Conservation (phyloP, 2,113 vertebrate species). For the Orientallactaga bullata region DNA sequence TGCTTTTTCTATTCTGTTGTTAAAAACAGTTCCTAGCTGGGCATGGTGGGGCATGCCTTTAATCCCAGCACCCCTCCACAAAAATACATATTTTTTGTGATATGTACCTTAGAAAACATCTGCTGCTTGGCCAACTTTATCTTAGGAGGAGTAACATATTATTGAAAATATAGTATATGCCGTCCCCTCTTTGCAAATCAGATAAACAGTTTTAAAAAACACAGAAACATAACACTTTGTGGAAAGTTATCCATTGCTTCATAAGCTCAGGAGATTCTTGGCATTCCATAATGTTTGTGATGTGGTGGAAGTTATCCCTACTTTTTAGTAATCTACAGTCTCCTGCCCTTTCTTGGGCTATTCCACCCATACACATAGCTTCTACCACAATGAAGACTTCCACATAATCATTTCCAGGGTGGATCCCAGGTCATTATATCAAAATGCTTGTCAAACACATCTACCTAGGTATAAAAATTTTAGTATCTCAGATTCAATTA, state of each 20-base stretch:
- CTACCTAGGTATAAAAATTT: not conserved
- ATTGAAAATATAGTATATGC: not conserved
- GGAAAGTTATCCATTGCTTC: not conserved
- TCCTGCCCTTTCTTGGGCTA: not conserved
- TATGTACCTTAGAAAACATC: not conserved
- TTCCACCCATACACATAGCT: not conserved
- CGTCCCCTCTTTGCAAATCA: not conserved
- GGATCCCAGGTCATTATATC: not conserved
- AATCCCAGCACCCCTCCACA: too few relatives aligned
- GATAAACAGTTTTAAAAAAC: not conserved
- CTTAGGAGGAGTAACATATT: not conserved
- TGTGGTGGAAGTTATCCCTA: rapidly evolving
- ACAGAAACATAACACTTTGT: not conserved
- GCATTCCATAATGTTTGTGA: not conserved
- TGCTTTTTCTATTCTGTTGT: not conserved
- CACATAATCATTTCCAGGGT: not conserved
- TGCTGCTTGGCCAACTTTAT: not conserved
- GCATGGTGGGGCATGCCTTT: too few relatives aligned
- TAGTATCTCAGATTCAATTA: not conserved
- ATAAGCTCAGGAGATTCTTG: not conserved
- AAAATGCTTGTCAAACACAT: not conserved
- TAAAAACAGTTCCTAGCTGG: not conserved
- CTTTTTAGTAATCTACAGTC: not conserved
- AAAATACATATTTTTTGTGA: too few relatives aligned
- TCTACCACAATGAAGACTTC: not conserved